Conservation (phyloP, 2,797 vertebrate genomes). For the Loris lydekkerianus region DNA sequence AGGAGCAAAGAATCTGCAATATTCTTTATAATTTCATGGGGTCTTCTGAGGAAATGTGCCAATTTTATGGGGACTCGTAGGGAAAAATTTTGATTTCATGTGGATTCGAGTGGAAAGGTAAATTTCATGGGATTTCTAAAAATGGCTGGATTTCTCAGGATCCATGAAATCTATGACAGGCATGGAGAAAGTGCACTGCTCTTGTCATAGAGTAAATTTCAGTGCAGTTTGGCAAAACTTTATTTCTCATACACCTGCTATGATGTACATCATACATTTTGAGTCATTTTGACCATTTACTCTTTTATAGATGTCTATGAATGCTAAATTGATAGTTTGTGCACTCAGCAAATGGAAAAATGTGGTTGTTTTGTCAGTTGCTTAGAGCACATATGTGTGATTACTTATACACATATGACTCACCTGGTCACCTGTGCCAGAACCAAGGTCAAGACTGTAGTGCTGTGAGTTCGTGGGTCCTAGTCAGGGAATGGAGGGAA, state of each 20-base stretch:
- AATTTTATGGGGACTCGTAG: conserved; percentile 86
- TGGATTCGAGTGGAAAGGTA: conserved; percentile 88
- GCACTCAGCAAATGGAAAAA: background rate
- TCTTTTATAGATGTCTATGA: background rate
- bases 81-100: conserved; percentile 87
- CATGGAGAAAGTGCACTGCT: conserved; percentile 81
- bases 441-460: background rate
- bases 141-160: conserved; percentile 85
- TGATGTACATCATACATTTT: conserved; percentile 68
- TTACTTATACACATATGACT: background rate
- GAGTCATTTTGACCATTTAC: conserved; percentile 59
- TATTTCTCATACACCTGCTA: conserved; percentile 81
- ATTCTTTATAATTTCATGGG: conserved; percentile 88
- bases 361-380: background rate
- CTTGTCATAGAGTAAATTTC: conserved; percentile 80
- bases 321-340: background rate
- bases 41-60: conserved; percentile 85
- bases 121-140: conserved; percentile 88
- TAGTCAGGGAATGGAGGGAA: background rate
- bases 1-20: conserved; percentile 81
- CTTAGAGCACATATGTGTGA: background rate
- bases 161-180: conserved; percentile 87
- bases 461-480: background rate
- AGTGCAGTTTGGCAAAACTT: conserved; percentile 82
- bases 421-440: background rate